Base-by-base conservation (phyloP, 2,888 invertebrate species). In the Coecobrya sp. region DNA sequence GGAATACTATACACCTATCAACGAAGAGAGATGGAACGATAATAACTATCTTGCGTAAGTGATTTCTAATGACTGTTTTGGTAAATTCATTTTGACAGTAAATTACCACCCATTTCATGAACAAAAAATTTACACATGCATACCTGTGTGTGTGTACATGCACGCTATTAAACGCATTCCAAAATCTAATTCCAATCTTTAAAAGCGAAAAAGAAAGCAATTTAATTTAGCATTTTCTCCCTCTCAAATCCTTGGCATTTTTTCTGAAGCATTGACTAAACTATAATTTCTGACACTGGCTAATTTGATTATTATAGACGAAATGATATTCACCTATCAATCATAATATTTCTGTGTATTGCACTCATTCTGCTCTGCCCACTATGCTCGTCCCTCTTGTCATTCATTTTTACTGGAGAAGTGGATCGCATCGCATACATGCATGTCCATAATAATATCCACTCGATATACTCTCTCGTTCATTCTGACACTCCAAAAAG, bases 21-120 rank as follows among this genome's bases (percentile, higher is more conserved):
- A 36, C 22, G 27, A 49, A 49, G 76, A 25, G 22, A 76, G 76
- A 76, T 49, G 76, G 65, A 59, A 55, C 81, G 89, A 89, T 89
- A 89, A 89, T 88, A 88, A 88, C 81, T 19, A 88, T 59, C 89
- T 89, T 89, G 82, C 89, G 65, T 91, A 91, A 91, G 91, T 91
- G 91, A 91, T 91, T 91, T 91, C 91, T 86, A 91, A 91, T 91
- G 91, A 91, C 86, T 85, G 91, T 91, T 91, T 91, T 91, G 89
- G 81, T 89, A 89, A 89, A 89, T 89, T 89, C 68, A 82, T 81
- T 70, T 81, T 89, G 89, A 89, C 89, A 89, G 89, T 82, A 89
- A 89, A 82, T 89, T 89, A 81, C 88, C 79, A 82, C 81, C 65
- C 62, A 81, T 86, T 86, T 86, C 73, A 86, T 65, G 86, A 86